These are phyloP conservation scores for Diplodus puntazzo DNA, from an alignment of 2,797 vertebrate species.

Conservation along the genomic window DNA sequence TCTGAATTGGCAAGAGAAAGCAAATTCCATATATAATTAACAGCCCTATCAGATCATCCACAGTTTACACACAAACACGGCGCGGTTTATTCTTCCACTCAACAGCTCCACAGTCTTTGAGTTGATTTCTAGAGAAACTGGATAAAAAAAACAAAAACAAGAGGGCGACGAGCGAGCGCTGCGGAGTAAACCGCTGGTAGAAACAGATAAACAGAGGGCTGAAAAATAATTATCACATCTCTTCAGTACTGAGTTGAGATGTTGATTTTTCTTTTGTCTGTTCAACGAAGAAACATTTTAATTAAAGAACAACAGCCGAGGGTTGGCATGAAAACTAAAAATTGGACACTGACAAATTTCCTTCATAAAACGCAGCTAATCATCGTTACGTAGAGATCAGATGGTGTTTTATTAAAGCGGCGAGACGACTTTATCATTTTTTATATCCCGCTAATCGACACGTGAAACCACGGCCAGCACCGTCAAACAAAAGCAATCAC, in stretches of 20 bases:
- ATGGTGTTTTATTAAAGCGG: not conserved
- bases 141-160: not conserved
- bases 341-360: not conserved
- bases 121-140: not conserved
- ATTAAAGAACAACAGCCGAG: not conserved
- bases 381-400: not conserved
- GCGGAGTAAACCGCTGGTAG: not conserved
- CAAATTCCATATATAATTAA: constrained; percentile 23
- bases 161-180: not conserved
- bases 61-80: constrained; percentile 14
- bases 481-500: not conserved
- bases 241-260: not conserved
- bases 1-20: not conserved
- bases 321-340: not conserved
- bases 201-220: not conserved
- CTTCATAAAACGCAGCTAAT: not conserved
- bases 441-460: not conserved
- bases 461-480: not conserved
- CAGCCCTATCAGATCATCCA: constrained; percentile 9
- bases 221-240: not conserved
- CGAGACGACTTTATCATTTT: not conserved
- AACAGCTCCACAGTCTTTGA: constrained; percentile 2
- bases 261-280: not conserved
- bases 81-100: constrained; percentile 22
- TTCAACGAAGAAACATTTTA: not conserved